Conservation (phyloP, 23 tunicate species). For the Trididemnum miniatum region DNA sequence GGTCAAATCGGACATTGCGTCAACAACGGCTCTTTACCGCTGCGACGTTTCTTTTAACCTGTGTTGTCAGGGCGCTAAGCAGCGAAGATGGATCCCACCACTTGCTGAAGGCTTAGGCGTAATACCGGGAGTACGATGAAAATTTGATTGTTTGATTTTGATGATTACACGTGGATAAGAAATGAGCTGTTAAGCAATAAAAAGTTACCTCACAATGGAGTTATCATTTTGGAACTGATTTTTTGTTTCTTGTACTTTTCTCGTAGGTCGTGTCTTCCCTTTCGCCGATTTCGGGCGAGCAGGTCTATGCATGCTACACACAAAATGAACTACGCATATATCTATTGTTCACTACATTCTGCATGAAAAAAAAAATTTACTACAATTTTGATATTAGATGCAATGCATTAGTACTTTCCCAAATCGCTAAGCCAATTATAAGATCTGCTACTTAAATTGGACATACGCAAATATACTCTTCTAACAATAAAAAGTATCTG, state of each 20-base stretch:
- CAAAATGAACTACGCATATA: too few species aligned
- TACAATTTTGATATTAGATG: too few species aligned
- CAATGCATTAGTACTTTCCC: too few species aligned
- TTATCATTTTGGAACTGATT: neutral
- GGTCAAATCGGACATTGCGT: neutral
- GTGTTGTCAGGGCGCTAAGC: neutral
- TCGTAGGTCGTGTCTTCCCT: constrained; percentile 64
- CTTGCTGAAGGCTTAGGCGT: neutral
- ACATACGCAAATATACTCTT: too few species aligned
- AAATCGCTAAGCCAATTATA: too few species aligned
- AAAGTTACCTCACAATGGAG: neutral
- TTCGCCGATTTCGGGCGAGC: constrained; percentile 87
- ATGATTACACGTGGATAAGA: too few species aligned
- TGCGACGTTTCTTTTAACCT: neutral
- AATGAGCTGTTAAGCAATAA: too few species aligned
- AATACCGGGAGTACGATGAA: neutral
- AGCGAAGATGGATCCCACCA: neutral
- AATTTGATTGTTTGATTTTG: too few species aligned
- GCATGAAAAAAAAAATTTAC: too few species aligned
- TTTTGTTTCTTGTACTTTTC: constrained; percentile 13
- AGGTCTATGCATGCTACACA: constrained; percentile 55
- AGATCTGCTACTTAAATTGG: too few species aligned
- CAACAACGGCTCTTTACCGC: neutral
- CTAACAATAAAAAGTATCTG: too few species aligned
- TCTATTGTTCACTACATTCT: too few species aligned